Evolutionary conservation across 2,113 vertebrate genomes (phyloP).

Genomic region (Morone saxatilis): DNA sequence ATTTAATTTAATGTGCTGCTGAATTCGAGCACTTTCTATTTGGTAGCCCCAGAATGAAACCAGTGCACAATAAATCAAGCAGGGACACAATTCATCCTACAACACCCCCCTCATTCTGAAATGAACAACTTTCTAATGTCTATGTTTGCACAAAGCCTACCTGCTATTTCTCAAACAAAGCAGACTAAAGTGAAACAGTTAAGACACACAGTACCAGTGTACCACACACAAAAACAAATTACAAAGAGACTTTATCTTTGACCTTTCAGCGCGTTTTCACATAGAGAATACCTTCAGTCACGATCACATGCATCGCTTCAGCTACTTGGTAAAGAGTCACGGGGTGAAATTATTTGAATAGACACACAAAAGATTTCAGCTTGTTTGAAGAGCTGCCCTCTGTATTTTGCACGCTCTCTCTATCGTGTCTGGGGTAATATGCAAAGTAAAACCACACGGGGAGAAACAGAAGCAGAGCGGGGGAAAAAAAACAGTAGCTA

Average conservation of each 20-base stretch:
- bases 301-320: conserved; percentile 56
- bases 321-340: conserved; percentile 60
- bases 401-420: conserved; percentile 54
- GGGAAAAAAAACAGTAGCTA: not conserved
- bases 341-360: conserved; percentile 71
- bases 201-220: not conserved
- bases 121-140: conserved; percentile 44
- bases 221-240: not conserved
- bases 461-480: conserved; percentile 13
- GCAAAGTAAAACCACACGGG: conserved; percentile 58
- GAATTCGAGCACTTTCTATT: conserved; percentile 85
- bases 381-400: conserved; percentile 73
- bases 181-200: not conserved
- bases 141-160: conserved; percentile 11
- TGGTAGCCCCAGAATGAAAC: conserved; percentile 79
- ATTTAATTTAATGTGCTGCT: conserved; percentile 88
- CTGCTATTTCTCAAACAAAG: not conserved
- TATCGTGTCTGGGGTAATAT: conserved; percentile 53
- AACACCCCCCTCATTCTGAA: conserved; percentile 30
- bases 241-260: conserved; percentile 37
- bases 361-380: conserved; percentile 59
- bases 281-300: conserved; percentile 60
- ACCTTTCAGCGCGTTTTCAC: conserved; percentile 61
- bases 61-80: conserved; percentile 74
- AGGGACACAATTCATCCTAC: conserved; percentile 50